A percentile compares a stretch with the other conserved stretches of the same genome.
These are phyloP conservation scores for Adelphocoris suturalis DNA, from an alignment of 2,888 invertebrate genomes.

Conservation along the genomic window DNA sequence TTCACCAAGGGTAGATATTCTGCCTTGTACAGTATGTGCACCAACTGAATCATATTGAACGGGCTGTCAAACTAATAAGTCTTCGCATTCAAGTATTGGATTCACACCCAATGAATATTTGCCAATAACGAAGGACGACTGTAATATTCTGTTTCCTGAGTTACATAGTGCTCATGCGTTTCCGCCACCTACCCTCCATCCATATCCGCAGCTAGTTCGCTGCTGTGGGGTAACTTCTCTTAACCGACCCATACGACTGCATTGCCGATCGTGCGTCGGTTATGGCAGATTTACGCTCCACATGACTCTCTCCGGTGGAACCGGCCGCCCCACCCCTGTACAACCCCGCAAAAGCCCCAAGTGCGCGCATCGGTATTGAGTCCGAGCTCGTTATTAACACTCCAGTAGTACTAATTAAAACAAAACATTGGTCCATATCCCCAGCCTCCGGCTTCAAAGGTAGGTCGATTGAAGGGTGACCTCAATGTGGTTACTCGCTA, in stretches of 20 bases:
- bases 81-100: too few species aligned
- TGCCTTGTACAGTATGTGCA: too few species aligned
- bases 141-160: too few species aligned
- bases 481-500: neutral
- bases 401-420: constrained; percentile 21
- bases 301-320: neutral
- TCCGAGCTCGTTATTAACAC: constrained; percentile 20
- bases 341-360: neutral
- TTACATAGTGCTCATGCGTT: too few species aligned
- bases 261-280: neutral
- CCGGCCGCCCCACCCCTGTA: neutral
- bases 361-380: constrained; percentile 6
- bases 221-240: neutral
- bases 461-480: neutral
- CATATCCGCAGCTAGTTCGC: too few species aligned
- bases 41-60: too few species aligned
- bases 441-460: neutral
- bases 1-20: too few species aligned
- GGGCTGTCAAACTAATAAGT: too few species aligned
- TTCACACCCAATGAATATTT: too few species aligned
- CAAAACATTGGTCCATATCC: constrained; percentile 26
- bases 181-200: too few species aligned
- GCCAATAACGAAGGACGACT: too few species aligned
- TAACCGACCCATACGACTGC: neutral
- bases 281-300: neutral